Percentiles rank a stretch among this genome's conserved stretches.
These are phyloP conservation scores for Brachionus koreanus DNA, from an alignment of 1,140 invertebrate genomes.

Conservation along the genomic window DNA sequence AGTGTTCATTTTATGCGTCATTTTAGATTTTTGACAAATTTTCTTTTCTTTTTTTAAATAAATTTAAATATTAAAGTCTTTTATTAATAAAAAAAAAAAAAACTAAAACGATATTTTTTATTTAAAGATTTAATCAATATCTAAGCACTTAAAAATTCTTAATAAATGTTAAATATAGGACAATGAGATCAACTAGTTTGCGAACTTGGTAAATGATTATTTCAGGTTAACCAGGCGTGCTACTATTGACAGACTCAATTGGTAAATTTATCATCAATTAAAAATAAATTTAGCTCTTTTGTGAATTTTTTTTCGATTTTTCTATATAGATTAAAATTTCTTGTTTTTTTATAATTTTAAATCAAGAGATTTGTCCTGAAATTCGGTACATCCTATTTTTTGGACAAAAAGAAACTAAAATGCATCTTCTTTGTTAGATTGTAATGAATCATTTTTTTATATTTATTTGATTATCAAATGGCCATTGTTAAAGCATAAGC, in stretches of 20 bases:
- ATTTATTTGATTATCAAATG: neutral
- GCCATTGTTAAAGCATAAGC: neutral
- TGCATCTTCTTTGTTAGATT: neutral
- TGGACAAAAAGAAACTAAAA: constrained; percentile 14
- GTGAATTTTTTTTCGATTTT: neutral
- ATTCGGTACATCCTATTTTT: constrained; percentile 24
- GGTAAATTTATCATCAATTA: constrained; percentile 2
- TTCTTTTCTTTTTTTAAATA: neutral
- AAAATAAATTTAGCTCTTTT: constrained; percentile 11
- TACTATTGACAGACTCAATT: neutral
- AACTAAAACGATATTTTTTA: neutral
- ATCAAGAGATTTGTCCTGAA: constrained; percentile 35
- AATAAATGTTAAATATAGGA: neutral
- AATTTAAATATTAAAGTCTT: neutral
- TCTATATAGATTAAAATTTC: neutral
- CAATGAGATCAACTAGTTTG: neutral
- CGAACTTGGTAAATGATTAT: neutral
- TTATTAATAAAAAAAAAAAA: neutral
- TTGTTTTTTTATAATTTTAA: constrained; percentile 12
- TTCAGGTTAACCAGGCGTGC: neutral
- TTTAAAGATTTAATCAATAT: neutral
- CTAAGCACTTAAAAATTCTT: neutral
- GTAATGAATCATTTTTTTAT: neutral
- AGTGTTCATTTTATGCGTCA: neutral
- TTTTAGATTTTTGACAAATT: neutral